Conservation (phyloP, 1,140 invertebrate species). For the Panulirus ornatus region DNA sequence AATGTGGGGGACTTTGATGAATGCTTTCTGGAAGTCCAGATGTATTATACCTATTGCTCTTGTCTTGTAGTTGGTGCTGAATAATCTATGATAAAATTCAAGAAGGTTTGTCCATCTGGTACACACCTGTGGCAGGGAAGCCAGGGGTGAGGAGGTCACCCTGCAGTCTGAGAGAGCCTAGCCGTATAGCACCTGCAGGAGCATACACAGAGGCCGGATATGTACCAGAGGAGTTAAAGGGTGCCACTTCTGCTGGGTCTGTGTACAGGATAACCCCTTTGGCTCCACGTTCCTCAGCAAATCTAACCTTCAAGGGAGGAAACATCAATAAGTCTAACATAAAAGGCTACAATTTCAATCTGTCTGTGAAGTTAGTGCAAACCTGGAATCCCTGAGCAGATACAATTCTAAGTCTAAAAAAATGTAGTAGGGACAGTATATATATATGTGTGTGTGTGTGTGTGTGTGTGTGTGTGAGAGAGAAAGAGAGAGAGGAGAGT, state of each 20-base stretch:
- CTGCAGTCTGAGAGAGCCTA: constrained; percentile 33
- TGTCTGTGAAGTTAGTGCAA: not conserved
- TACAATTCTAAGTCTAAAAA: not conserved
- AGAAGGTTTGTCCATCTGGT: not conserved
- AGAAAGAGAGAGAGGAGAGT: no score
- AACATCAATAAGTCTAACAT: not conserved
- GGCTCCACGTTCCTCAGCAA: constrained; percentile 69
- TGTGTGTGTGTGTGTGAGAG: no score
- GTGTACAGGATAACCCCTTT: constrained; percentile 74
- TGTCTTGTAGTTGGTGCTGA: not conserved
- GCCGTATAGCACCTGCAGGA: constrained; percentile 31
- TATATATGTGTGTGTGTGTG: no score
- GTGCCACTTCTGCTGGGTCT: constrained; percentile 56
- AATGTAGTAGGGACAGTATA: no score
- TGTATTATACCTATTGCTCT: no score
- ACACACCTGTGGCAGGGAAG: constrained; percentile 52
- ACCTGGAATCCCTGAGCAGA: not conserved
- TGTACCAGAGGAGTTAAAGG: not conserved
- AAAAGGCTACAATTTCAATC: not conserved
- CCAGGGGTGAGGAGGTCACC: constrained; percentile 59
- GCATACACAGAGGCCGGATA: constrained; percentile 51
- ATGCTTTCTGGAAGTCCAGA: no score
- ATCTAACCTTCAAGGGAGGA: constrained; percentile 30
- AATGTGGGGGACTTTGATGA: no score
- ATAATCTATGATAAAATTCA: no score